Evolutionary conservation across 2,888 invertebrate genomes (phyloP), one percentile per base, ranked within the genome.

Genomic region (Drosophila borborema): DNA sequence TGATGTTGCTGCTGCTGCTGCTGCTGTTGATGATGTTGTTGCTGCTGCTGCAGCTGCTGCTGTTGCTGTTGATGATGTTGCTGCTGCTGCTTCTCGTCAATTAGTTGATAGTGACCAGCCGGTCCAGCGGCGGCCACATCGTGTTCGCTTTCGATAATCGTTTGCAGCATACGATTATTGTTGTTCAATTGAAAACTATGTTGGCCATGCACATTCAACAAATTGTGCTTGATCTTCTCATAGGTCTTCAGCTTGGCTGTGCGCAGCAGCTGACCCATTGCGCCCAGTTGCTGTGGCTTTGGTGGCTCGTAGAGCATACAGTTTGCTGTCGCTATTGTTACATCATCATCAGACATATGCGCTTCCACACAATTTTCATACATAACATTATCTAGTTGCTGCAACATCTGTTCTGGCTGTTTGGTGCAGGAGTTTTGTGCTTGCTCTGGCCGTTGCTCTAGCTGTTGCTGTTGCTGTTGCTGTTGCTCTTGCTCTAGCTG

Each of bases 351-450:
- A 71, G 63, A 64, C 66, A 75, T 74, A 80, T 82, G 77, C 77
- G 74, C 71, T 64, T 64, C 56, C 63, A 82, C 81, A 86, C 82
- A 81, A 74, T 84, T 88, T 64, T 86, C 86, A 80, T 86, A 89
- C 62, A 86, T 78, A 63, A 80, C 77, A 81, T 81, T 76, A 54
- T 80, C 87, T 84, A 84, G 41, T 59, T 76, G 73, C 68, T 81
- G 77, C 81, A 81, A 76, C 89, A 89, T 91, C 91, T 92, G 92
- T 92, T 91, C 82, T 88, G 91, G 91, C 88, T 91, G 85, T 91
- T 91, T 91, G 92, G 90, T 91, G 92, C 89, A 89, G 92, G 92
- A 84, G 90, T 91, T 92, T 89, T 73, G 82, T 81, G 89, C 91
- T 88, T 91, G 87, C 82, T 90, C 88, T 81, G 51, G 53, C 62